A percentile compares a stretch with the other conserved stretches of the same genome.
These are phyloP conservation scores for Ladona fulva DNA, from an alignment of 1,140 invertebrate species.

Conservation along the genomic window DNA sequence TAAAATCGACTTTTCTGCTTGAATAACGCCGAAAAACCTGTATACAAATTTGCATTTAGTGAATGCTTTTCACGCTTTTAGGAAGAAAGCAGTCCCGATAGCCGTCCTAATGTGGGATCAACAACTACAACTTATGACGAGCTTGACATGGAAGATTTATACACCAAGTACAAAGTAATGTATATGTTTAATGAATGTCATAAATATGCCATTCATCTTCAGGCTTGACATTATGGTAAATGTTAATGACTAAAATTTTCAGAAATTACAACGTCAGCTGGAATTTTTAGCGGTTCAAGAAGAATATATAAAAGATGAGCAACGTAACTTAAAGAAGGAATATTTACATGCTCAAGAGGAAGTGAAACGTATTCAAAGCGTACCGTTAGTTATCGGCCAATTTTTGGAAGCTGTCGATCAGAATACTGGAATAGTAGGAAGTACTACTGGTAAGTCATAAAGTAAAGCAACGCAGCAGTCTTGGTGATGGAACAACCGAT, in stretches of 20 bases:
- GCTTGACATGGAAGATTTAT: slow-evolving; percentile 80
- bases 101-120: slow-evolving; percentile 45
- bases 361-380: slow-evolving; percentile 95
- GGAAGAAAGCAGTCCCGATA: slow-evolving; percentile 51
- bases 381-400: slow-evolving; percentile 94
- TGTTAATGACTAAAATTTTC: slow-evolving; percentile 27
- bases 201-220: neutral
- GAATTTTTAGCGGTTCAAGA: slow-evolving; percentile 96
- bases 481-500: no score
- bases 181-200: neutral
- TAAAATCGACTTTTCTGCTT: no score
- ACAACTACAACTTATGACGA: slow-evolving; percentile 54
- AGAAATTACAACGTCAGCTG: slow-evolving; percentile 92
- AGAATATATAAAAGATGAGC: slow-evolving; percentile 98
- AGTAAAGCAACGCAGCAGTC: no score
- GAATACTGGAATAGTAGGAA: slow-evolving; percentile 89
- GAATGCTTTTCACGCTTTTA: slow-evolving; percentile 31
- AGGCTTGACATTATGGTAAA: neutral
- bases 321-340: slow-evolving; percentile 94
- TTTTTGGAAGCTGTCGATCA: slow-evolving; percentile 97
- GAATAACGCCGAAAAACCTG: no score
- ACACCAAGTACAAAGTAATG: slow-evolving; percentile 84
- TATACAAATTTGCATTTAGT: neutral
- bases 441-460: slow-evolving; percentile 52
- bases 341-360: slow-evolving; percentile 96